These are phyloP conservation scores for Asarcornis scutulata DNA, from an alignment of 2,113 vertebrate species.

Conservation along the genomic window DNA sequence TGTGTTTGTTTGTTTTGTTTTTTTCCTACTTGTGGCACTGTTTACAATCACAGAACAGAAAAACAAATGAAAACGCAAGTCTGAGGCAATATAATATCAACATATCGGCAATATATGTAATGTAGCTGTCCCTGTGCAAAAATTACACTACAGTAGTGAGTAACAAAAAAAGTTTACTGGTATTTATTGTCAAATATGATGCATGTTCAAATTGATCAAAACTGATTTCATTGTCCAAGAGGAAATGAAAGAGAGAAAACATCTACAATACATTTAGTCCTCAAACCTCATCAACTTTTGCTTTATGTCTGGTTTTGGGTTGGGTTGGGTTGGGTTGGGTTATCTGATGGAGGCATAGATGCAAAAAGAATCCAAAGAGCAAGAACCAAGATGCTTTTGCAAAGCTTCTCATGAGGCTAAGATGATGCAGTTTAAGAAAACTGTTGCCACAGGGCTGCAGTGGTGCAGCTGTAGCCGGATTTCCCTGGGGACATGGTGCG, in stretches of 20 bases:
- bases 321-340: not conserved
- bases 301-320: not conserved
- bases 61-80: not conserved
- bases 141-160: not conserved
- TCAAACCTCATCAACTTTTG: not conserved
- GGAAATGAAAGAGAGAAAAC: not conserved
- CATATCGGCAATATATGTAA: not conserved
- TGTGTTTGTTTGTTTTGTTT: not conserved
- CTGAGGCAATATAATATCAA: not conserved
- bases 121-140: not conserved
- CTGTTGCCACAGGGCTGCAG: accelerated
- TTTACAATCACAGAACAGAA: not conserved
- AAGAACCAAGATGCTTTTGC: not conserved
- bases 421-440: not conserved
- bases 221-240: not conserved
- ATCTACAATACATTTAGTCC: not conserved
- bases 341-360: not conserved
- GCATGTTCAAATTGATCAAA: not conserved
- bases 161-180: not conserved
- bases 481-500: not conserved
- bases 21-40: not conserved
- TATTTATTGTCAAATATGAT: not conserved
- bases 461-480: not conserved
- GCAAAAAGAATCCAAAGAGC: not conserved
- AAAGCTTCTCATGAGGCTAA: not conserved